Conservation (phyloP, 1,140 invertebrate species). For the Diprion similis region DNA sequence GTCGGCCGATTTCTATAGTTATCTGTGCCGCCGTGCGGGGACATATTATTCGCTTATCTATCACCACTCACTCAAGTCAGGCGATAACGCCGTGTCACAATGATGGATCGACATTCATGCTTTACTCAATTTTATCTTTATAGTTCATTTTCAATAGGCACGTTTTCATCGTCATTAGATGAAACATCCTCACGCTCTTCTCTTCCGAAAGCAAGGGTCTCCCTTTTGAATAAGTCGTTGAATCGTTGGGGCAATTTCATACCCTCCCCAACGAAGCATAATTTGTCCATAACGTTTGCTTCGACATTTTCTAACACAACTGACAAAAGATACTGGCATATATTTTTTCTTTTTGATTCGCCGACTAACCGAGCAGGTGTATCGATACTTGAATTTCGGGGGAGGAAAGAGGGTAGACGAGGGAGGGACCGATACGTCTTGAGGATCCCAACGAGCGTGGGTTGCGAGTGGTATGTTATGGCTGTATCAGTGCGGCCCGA, state of each 20-base stretch:
- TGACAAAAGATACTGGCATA: too few species aligned
- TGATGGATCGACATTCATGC: constrained; percentile 6
- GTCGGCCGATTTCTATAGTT: not conserved
- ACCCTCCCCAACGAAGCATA: too few species aligned
- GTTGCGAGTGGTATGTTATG: not conserved
- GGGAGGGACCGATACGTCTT: not conserved
- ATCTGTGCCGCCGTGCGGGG: not conserved
- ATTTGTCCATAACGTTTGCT: too few species aligned
- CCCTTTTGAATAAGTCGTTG: not conserved
- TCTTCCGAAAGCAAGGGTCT: not conserved
- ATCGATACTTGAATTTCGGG: not conserved
- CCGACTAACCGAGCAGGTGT: not conserved
- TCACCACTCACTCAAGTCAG: not conserved
- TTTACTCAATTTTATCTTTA: constrained; percentile 12
- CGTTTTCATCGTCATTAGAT: constrained; percentile 6
- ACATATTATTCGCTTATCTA: not conserved
- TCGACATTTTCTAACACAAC: too few species aligned
- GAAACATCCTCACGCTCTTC: not conserved
- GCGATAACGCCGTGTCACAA: not conserved
- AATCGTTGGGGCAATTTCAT: not conserved
- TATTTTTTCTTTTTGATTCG: not conserved
- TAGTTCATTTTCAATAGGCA: not conserved
- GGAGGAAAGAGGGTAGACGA: not conserved
- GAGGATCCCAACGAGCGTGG: not conserved
- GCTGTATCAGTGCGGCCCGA: not conserved